phyloP scores from a whole-genome alignment of 2,888 invertebrate genomes.

The Drosophila maculinotata region DNA sequence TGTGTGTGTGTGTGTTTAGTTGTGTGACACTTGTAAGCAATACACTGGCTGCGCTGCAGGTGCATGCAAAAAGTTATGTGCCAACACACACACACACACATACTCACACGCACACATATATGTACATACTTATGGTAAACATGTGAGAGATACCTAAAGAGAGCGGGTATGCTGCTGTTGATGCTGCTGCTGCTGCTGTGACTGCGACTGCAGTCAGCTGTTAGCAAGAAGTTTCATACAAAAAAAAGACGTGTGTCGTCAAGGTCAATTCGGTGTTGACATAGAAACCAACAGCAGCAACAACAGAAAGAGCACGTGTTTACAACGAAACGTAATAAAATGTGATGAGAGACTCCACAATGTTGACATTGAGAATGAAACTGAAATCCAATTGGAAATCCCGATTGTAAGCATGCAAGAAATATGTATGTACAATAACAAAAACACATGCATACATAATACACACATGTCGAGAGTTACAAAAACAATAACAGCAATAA shows the following conservation, averaged over 20 bases:
- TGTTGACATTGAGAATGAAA: conserved; percentile 52
- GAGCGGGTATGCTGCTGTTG: conserved; percentile 11
- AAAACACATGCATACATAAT: neutral
- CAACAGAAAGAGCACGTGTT: conserved; percentile 55
- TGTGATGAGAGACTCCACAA: conserved; percentile 24
- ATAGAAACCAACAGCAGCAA: conserved; percentile 67
- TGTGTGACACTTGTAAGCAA: conserved; percentile 58
- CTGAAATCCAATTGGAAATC: conserved; percentile 62
- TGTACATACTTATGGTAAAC: conserved; percentile 5
- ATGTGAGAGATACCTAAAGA: neutral
- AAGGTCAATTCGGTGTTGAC: conserved; percentile 76
- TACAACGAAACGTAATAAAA: conserved; percentile 30
- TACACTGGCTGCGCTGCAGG: conserved; percentile 32
- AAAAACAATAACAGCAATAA: conserved; percentile 28
- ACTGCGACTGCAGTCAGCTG: conserved; percentile 45
- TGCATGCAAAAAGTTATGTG: conserved; percentile 25
- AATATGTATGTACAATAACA: conserved; percentile 18
- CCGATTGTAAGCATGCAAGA: conserved; percentile 26
- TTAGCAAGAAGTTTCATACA: conserved; percentile 58
- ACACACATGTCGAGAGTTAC: conserved; percentile 4
- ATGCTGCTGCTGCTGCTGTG: conserved; percentile 12
- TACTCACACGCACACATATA: neutral
- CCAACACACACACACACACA: conserved; percentile 7
- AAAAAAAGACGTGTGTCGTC: conserved; percentile 35
- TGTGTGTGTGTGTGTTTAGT: conserved; percentile 9